Conservation (phyloP, 2,888 invertebrate genomes). For the Sinohyriopsis cumingii region DNA sequence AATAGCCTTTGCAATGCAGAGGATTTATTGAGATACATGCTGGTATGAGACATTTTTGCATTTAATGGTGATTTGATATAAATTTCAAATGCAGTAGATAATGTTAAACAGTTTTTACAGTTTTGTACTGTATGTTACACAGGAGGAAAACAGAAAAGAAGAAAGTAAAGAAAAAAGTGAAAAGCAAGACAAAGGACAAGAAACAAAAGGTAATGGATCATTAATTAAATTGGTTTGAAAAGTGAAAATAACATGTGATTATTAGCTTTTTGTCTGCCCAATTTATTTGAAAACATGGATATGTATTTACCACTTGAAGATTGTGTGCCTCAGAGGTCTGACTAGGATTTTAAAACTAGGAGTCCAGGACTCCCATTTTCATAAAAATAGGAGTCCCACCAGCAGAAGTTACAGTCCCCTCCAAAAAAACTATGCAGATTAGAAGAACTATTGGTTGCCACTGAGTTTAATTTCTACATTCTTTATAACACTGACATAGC, state of each 20-base stretch:
- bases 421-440: too few relatives aligned
- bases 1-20: too few relatives aligned
- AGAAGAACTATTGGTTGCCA: too few relatives aligned
- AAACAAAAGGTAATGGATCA: constrained; percentile 51
- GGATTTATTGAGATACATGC: too few relatives aligned
- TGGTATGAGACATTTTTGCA: too few relatives aligned
- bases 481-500: too few relatives aligned
- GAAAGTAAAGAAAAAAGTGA: constrained; percentile 60
- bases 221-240: constrained; percentile 1
- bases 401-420: too few relatives aligned
- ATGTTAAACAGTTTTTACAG: background rate
- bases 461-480: too few relatives aligned
- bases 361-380: too few relatives aligned
- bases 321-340: background rate
- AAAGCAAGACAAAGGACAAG: constrained; percentile 58
- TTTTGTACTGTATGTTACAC: constrained; percentile 11
- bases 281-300: too few relatives aligned
- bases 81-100: background rate
- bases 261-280: too few relatives aligned
- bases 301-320: background rate
- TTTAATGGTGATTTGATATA: background rate
- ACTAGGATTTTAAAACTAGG: background rate
- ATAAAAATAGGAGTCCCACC: too few relatives aligned
- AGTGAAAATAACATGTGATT: background rate
- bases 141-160: constrained; percentile 62